phyloP scores from a whole-genome alignment of 2,888 invertebrate genomes.

The Rhaphigaster nebulosa region DNA sequence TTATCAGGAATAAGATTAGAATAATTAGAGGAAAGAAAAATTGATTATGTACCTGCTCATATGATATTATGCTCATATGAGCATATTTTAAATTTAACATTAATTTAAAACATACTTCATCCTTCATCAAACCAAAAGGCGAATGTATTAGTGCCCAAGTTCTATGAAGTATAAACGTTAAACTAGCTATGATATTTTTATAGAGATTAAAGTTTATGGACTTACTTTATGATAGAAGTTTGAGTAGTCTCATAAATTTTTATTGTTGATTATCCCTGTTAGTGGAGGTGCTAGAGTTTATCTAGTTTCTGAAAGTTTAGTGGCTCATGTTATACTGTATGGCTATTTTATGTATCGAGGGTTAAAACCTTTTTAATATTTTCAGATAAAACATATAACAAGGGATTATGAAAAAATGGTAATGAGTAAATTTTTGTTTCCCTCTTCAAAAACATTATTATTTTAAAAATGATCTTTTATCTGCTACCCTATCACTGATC shows the following conservation, averaged over 20 bases:
- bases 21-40: too few relatives aligned
- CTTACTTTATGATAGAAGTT: neutral
- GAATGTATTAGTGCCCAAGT: neutral
- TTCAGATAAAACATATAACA: neutral
- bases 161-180: neutral
- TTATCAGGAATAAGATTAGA: too few relatives aligned
- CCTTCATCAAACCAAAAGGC: neutral
- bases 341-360: neutral
- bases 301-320: neutral
- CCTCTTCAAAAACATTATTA: neutral
- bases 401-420: neutral
- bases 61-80: too few relatives aligned
- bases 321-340: neutral
- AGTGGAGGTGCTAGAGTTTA: neutral
- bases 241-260: neutral
- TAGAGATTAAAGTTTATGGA: neutral
- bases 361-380: neutral
- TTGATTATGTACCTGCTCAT: too few relatives aligned
- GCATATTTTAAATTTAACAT: too few relatives aligned
- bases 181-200: neutral
- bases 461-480: neutral
- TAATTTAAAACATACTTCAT: neutral
- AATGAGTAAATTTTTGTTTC: neutral
- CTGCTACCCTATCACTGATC: too few relatives aligned
- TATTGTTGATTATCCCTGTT: conserved; percentile 3